These are phyloP conservation scores for Myodes glareolus DNA, from an alignment of 2,113 vertebrate species.

Conservation along the genomic window DNA sequence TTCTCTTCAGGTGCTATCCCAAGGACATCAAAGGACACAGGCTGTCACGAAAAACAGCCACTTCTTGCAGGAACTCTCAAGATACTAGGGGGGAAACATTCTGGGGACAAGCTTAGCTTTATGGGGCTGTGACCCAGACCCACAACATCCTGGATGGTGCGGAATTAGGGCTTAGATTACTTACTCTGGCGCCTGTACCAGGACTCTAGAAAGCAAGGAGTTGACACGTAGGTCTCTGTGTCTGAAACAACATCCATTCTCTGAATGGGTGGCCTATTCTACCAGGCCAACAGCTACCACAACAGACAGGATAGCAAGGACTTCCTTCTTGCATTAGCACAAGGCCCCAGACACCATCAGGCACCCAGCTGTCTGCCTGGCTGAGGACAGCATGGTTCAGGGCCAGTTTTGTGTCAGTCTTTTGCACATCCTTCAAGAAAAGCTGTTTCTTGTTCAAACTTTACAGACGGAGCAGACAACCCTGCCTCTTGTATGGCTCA, in stretches of 20 bases:
- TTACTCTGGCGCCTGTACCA: background rate
- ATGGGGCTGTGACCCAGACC: background rate
- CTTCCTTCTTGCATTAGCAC: background rate
- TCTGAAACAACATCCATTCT: background rate
- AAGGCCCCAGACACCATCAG: constrained; percentile 5
- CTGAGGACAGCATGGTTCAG: background rate
- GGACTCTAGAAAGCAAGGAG: background rate
- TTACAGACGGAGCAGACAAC: background rate
- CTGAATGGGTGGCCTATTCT: background rate
- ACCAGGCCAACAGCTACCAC: background rate
- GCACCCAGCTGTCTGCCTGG: background rate
- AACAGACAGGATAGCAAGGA: background rate
- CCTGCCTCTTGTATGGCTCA: background rate
- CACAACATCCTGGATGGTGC: background rate
- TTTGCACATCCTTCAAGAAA: background rate
- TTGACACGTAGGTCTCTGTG: background rate
- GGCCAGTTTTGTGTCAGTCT: background rate
- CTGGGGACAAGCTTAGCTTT: background rate
- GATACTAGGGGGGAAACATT: background rate
- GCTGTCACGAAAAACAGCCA: background rate
- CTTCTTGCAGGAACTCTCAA: background rate
- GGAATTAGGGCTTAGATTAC: background rate
- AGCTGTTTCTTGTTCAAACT: background rate
- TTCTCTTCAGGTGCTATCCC: background rate
- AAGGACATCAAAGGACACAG: background rate